Conservation (phyloP, 2,113 vertebrate species). For the Archilochus colubris region DNA sequence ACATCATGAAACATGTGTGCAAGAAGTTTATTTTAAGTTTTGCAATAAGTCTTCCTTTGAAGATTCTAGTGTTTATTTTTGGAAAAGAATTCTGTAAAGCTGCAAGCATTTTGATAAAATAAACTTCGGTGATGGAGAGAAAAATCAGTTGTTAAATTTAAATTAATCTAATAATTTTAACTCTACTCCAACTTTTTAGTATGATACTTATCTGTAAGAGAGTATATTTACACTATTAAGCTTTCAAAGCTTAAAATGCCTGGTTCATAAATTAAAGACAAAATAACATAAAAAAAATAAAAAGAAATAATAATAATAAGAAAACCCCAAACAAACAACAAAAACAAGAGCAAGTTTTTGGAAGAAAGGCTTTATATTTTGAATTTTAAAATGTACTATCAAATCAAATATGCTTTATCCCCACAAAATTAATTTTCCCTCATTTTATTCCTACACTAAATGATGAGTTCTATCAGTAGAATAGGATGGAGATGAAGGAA, state of each 20-base stretch:
- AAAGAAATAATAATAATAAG: too few species aligned
- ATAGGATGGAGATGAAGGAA: neutral
- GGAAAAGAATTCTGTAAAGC: neutral
- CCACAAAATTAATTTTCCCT: neutral
- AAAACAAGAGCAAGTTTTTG: neutral
- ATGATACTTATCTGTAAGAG: neutral
- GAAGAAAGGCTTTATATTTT: neutral
- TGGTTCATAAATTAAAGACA: constrained; percentile 15
- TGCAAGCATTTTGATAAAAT: neutral
- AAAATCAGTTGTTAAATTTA: neutral
- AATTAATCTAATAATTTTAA: neutral
- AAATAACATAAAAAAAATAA: neutral
- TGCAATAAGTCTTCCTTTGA: neutral
- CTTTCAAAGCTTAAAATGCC: neutral
- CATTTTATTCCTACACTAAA: neutral
- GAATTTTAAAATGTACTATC: neutral
- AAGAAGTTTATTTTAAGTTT: neutral
- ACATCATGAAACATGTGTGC: neutral
- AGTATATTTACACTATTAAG: neutral
- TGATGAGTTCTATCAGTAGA: neutral
- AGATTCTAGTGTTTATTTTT: neutral
- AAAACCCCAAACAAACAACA: neutral
- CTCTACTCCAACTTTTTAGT: neutral
- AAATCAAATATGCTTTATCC: neutral
- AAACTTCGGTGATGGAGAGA: neutral